Conservation (phyloP, 2,113 vertebrate species). For the Aptenodytes patagonicus region DNA sequence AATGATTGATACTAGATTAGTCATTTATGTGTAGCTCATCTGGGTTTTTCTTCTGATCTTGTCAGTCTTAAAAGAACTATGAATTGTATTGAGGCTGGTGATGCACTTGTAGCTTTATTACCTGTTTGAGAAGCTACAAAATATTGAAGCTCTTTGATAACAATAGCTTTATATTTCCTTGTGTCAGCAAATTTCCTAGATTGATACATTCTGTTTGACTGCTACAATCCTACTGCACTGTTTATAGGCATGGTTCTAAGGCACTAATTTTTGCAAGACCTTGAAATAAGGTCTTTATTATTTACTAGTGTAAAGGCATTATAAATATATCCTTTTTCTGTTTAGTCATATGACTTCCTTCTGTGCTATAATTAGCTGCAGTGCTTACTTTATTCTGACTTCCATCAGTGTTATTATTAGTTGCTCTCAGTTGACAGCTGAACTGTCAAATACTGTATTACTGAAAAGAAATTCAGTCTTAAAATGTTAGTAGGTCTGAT, state of each 20-base stretch:
- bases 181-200: constrained; percentile 61
- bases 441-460: background rate
- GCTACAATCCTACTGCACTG: background rate
- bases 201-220: constrained; percentile 48
- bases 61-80: constrained; percentile 33
- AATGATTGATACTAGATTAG: constrained; percentile 19
- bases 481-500: background rate
- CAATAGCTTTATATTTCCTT: constrained; percentile 37
- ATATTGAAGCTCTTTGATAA: constrained; percentile 45
- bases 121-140: constrained; percentile 55
- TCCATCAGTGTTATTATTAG: background rate
- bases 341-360: background rate
- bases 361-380: background rate
- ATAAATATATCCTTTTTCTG: background rate
- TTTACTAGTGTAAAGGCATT: background rate
- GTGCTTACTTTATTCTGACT: background rate
- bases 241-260: background rate
- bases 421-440: background rate
- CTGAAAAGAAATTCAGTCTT: background rate
- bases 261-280: constrained; percentile 32
- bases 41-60: constrained; percentile 55
- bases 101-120: constrained; percentile 61
- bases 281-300: background rate
- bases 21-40: constrained; percentile 15
- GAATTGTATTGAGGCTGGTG: constrained; percentile 45